Evolutionary conservation across 2,797 vertebrate genomes (phyloP).

Genomic region (Cossypha polioptera): DNA sequence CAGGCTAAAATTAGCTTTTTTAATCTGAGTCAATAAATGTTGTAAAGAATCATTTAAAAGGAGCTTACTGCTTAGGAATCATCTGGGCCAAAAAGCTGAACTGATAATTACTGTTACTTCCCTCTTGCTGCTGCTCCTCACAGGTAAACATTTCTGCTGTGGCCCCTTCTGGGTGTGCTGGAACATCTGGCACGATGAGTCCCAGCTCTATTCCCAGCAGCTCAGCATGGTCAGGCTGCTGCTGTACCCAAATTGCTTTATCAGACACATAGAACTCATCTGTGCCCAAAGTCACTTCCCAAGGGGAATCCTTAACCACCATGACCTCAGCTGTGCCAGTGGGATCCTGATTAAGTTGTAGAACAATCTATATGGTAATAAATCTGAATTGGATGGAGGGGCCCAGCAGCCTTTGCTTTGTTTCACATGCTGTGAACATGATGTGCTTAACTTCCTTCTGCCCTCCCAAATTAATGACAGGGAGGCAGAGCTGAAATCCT

Average conservation of each 20-base stretch:
- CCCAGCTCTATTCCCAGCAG: not conserved
- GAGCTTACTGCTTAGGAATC: not conserved
- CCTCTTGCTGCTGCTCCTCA: not conserved
- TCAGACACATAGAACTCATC: not conserved
- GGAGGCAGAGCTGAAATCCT: not conserved
- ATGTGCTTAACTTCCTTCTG: not conserved
- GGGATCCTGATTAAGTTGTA: not conserved
- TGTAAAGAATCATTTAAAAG: not conserved
- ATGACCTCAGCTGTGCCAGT: not conserved
- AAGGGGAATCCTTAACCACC: not conserved
- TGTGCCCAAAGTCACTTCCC: not conserved
- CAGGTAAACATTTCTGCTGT: not conserved
- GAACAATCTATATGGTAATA: not conserved
- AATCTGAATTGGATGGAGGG: not conserved
- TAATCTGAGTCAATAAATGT: not conserved
- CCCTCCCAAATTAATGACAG: not conserved
- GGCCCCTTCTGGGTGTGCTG: not conserved
- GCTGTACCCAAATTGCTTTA: not conserved
- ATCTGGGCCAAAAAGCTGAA: not conserved
- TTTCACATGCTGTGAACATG: not conserved
- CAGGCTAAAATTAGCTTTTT: not conserved
- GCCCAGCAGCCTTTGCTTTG: not conserved
- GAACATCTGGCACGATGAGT: accelerated
- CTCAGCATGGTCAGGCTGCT: accelerated
- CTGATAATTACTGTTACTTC: not conserved